Evolutionary conservation across 2,888 invertebrate species (phyloP), one percentile per base, ranked within the genome.

Genomic region (Drosophila stalkeri): DNA sequence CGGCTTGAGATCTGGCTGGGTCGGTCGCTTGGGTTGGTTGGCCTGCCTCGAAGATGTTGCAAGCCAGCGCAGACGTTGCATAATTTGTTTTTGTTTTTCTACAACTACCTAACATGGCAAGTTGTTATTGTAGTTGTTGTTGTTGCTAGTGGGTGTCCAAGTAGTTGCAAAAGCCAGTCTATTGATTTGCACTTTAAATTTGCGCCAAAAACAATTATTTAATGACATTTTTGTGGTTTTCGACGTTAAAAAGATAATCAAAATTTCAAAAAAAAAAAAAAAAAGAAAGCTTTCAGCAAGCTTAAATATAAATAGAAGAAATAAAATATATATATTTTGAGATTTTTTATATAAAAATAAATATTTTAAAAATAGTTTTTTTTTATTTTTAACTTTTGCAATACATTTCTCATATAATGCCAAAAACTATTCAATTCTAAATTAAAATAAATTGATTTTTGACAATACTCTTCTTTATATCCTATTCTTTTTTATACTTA

Each of bases 21-120:
- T 65, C 65, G 44, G 56, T 31, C 71, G 65, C 61, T 37, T 72
- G 80, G 68, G 47, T 39, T 65, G 69, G 66, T 47, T 66, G 78
- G 72, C 55, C 72, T 69, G 65, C 64, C 82, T 76, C 41, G 52
- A 71, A 87, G 85, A 89, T 86, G 87, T 89, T 89, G 86, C 86
- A 86, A 89, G 86, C 72, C 66, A 71, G 47, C 62, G 39, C 54
- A 37, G 56, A 67, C 71, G 85, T 85, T 85, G 85, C 85, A 85
- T 85, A 85, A 85, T 89, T 80, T 89, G 71, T 82, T 80, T 84
- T 80, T 86, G 72, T 74, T 76, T 79, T 82, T 80, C 70, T 83
- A 62, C 71, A 64, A 65, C 55, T 74, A 62, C 65, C 68, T 67
- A 27, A n/a, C 44, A 44, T 14, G 66, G 59, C 64, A 49, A 8